Base-by-base conservation (phyloP, 2,888 invertebrate species). In the Microctonus aethiopoides region DNA sequence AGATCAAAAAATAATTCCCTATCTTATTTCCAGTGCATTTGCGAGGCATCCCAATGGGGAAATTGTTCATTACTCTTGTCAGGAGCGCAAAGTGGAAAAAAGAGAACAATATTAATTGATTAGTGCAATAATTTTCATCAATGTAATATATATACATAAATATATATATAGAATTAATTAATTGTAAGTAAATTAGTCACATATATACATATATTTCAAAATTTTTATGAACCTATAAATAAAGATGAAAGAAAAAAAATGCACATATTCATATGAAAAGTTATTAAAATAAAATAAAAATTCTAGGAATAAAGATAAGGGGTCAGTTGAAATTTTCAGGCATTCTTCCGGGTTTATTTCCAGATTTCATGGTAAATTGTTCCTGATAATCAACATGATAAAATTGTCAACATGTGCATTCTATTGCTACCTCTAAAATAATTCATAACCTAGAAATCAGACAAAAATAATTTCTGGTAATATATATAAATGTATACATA, bases 21-120 rank as follows among this genome's bases (percentile, higher is more conserved):
- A 13, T 72, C 71, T 74, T 74, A 79, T 75, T 88, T 90, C 75
- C 87, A 94, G 96, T 88, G 97, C 98, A 26, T 95, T 98, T 87
- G 95, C 97, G 6, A 90, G 97, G 59, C 95, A 95, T 87, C 95
- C 97, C 1, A 94, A 94, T 86, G 97, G 96, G 2, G 94, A 95
- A 78, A 92, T 98, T 22, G 95, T 97, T 0, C 98, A 98, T 87
- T 96, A 95, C 83, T 96, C 95, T 5, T 98, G 98, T 86, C 92
- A 93, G 80, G 91, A 89, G 68, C 88, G 87, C 51, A 88, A 87
- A 74, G 60, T 72, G 60, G 85, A 79, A 78, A 65, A 46, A 41
- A 56, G 36, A 61, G 46, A 63, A 34, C n/a, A 36, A 36, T n/a
- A 32, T 11, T 59, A n/a, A 63, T 59, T 56, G 36, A 63, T 64